phyloP scores from a whole-genome alignment of 2,888 invertebrate genomes.

The Phlogophora meticulosa region DNA sequence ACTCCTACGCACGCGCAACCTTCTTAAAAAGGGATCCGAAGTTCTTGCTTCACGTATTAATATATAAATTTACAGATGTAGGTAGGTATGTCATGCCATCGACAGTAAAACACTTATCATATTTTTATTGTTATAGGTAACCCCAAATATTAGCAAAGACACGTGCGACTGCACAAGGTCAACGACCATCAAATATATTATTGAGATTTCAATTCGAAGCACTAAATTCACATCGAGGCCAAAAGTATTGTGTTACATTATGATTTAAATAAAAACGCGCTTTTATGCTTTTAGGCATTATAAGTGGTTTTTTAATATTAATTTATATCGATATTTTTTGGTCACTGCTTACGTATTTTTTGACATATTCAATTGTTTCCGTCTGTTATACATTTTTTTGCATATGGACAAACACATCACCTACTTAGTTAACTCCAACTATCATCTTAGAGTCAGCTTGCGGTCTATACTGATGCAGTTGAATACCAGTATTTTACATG shows the following conservation, averaged over 20 bases:
- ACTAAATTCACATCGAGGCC: constrained; percentile 40
- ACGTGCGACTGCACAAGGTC: constrained; percentile 25
- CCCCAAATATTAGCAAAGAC: constrained; percentile 16
- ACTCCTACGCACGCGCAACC: too few relatives aligned
- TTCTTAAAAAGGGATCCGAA: too few relatives aligned
- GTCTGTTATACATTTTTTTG: constrained; percentile 18
- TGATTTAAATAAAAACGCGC: constrained; percentile 56
- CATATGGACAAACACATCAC: too few relatives aligned
- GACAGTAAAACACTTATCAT: constrained; percentile 13
- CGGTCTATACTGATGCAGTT: too few relatives aligned
- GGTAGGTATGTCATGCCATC: neutral
- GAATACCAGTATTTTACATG: too few relatives aligned
- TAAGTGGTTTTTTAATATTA: constrained; percentile 32
- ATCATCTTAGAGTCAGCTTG: too few relatives aligned
- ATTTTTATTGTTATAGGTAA: constrained; percentile 16
- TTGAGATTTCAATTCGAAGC: constrained; percentile 8
- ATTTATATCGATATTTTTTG: constrained; percentile 21
- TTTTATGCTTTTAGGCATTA: constrained; percentile 23
- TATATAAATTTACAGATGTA: too few relatives aligned
- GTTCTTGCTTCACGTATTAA: too few relatives aligned
- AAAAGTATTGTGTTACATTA: constrained; percentile 55
- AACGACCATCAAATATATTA: constrained; percentile 20
- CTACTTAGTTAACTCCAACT: too few relatives aligned
- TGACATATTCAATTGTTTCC: constrained; percentile 35
- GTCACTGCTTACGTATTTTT: constrained; percentile 32